Base-by-base conservation (phyloP, 2,113 vertebrate genomes). In the Piprites chloris region DNA sequence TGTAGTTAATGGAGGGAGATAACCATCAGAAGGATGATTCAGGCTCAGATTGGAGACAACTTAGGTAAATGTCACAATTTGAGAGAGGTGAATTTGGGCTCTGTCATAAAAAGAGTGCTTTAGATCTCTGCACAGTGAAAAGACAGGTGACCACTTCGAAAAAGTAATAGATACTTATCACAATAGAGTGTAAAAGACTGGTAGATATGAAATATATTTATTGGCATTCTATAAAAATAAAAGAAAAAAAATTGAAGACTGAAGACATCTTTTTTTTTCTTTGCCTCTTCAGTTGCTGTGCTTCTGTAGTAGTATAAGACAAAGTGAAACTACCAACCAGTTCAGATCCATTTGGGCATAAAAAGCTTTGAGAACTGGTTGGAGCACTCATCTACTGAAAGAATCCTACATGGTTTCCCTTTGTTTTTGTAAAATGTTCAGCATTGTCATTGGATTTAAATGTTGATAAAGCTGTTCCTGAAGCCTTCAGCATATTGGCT, bases 401-500 rank as follows among this genome's bases (percentile, higher is more conserved):
- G 19, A 24, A 50, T 85, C 66, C 35, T 61, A 49, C 17, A 18
- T 35, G 12, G 5, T 46, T 87, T 32, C 18, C 21, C 22, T 69
- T 65, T 52, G 22, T 85, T 77, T 80, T 58, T 24, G 80, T 84
- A 69, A 90, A 67, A 78, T 66, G 16, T 63, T 84, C 35, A 46
- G 18, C 39, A 52, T 6, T 73, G 22, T 28, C 14, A 37, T 41
- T 72, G 94, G 61, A 85, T 94, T 90, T 92, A 89, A 93, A 78
- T 73, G n/a, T 37, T 75, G 58, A 87, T 79, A 59, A 85, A 91
- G 86, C 27, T 89, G 24, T 35, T 68, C 44, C 35, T 76, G 63
- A 85, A 77, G 35, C 78, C 91, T 88, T 96, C 59, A 90, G 85
- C 49, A 22, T 76, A 63, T 46, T 87, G 76, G 68, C 82, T 93